A percentile compares a stretch with the other conserved stretches of the same genome.
Evolutionary conservation across 2,888 invertebrate genomes (phyloP).

Genomic region (Pegoplata infirma): DNA sequence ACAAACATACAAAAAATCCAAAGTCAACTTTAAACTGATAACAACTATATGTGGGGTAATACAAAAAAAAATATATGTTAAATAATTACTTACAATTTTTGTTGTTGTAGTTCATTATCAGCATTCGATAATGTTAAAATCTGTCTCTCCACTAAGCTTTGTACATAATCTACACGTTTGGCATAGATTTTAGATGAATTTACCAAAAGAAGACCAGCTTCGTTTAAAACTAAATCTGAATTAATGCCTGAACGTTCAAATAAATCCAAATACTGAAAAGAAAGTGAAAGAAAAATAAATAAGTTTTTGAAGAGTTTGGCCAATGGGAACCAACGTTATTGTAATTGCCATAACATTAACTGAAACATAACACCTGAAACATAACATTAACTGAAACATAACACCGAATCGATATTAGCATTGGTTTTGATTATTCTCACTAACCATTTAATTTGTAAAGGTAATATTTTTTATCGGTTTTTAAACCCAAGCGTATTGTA

Average conservation of each 20-base stretch:
- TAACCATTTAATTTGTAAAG: too few relatives aligned
- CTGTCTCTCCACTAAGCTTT: constrained; percentile 69
- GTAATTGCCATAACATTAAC: too few relatives aligned
- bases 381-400: too few relatives aligned
- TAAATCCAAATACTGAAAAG: constrained; percentile 70
- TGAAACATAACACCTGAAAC: too few relatives aligned
- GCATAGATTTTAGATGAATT: constrained; percentile 73
- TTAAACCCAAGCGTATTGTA: too few relatives aligned
- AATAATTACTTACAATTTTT: constrained; percentile 58
- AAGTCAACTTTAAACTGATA: not conserved
- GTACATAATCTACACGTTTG: constrained; percentile 72
- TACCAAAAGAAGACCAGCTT: constrained; percentile 69
- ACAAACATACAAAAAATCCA: not conserved
- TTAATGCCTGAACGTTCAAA: constrained; percentile 65
- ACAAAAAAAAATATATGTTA: not conserved
- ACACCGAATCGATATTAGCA: too few relatives aligned
- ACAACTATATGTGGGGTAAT: not conserved
- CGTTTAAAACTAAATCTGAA: constrained; percentile 64
- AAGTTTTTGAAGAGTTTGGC: constrained; percentile 63
- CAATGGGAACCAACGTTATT: too few relatives aligned
- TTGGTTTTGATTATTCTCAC: too few relatives aligned
- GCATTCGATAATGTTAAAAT: constrained; percentile 67
- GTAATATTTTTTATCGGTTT: too few relatives aligned
- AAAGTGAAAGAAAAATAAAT: constrained; percentile 26
- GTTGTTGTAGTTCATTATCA: constrained; percentile 63